Percentiles rank a stretch among this genome's conserved stretches.
Evolutionary conservation across 2,113 vertebrate genomes (phyloP).

Genomic region (Corythoichthys intestinalis): DNA sequence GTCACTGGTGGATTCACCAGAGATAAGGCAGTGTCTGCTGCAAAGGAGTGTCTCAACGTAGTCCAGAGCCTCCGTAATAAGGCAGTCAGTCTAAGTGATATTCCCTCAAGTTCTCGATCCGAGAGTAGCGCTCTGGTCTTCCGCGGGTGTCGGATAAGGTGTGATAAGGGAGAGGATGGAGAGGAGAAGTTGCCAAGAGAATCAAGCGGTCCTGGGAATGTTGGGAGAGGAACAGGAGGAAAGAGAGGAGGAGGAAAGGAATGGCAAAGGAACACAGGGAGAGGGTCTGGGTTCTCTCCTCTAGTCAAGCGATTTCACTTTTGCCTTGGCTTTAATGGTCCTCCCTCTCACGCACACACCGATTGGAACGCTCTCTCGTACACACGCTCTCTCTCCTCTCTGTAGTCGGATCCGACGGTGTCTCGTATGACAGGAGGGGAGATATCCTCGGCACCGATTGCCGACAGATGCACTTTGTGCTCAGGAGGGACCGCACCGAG

Average conservation of each 20-base stretch:
- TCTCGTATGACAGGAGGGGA: conserved; percentile 56
- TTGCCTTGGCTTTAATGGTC: conserved; percentile 53
- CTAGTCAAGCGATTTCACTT: conserved; percentile 58
- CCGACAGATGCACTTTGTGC: conserved; percentile 66
- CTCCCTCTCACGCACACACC: conserved; percentile 51
- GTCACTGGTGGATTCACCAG: conserved; percentile 42
- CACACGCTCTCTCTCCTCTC: conserved; percentile 37
- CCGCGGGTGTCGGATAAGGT: conserved; percentile 25
- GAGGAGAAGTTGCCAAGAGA: conserved; percentile 41
- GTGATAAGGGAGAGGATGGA: conserved; percentile 40
- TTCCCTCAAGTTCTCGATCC: conserved; percentile 53
- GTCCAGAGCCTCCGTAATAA: conserved; percentile 32
- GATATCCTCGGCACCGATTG: conserved; percentile 56
- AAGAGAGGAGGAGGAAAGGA: conserved; percentile 50
- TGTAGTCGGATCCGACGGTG: conserved; percentile 46
- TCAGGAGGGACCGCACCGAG: conserved; percentile 31
- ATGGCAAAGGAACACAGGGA: conserved; percentile 58
- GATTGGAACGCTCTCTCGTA: conserved; percentile 37
- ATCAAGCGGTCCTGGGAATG: conserved; percentile 52
- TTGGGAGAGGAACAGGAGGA: conserved; percentile 49
- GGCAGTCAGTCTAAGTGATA: conserved; percentile 49
- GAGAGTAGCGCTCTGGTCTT: conserved; percentile 33
- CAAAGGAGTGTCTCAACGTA: conserved; percentile 18
- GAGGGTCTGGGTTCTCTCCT: conserved; percentile 61
- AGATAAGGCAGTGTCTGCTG: conserved; percentile 31